Base-by-base conservation (phyloP, 2,797 vertebrate species). In the Malurus leucopterus region DNA sequence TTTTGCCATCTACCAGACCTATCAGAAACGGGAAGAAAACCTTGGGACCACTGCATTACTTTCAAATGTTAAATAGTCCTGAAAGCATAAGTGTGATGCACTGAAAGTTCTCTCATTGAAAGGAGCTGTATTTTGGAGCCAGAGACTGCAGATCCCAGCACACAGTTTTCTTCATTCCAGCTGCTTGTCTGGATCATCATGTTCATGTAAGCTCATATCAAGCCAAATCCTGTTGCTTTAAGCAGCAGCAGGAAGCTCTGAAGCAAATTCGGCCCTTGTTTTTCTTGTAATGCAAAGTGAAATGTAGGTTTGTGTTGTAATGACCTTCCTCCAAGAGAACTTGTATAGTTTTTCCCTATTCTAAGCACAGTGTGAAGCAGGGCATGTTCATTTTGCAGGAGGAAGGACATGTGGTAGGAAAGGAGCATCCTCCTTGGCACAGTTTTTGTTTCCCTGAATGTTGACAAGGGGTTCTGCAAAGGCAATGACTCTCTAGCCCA, bases 381-480 rank as follows among this genome's bases (percentile, higher is more conserved):
- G 15, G 11, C 14, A 19, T 34, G 44, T 51, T 69, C 32, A 27
- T 68, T 51, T 47, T 13, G 23, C 44, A 73, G 76, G 46, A 82
- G 26, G 44, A 67, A 15, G n/a, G 40, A 44, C 11, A 0, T 3
- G 30, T 2, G 2, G 11, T 58, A n/a, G 54, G 57, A 72, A 61
- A 61, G 44, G n/a, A 79, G 73, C 74, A 29, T 59, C 83, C 51
- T 69, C 32, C 55, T 47, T 62, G 41, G 20, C 34, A 21, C 11
- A 29, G 27, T 62, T 51, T 32, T 43, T 38, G 15, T 77, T 73
- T 62, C 32, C 4, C 58, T 24, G 68, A 19, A 6, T 53, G 80
- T 6, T 41, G 43, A 26, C 0, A 0, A 16, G n/a, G 16, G 10
- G 3, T 29, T 74, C 41, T 70, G n/a, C 41, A 27, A 68, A 50